Evolutionary conservation across 2,888 invertebrate genomes (phyloP), one percentile per base, ranked within the genome.

Genomic region (Muschampia plurimacula): DNA sequence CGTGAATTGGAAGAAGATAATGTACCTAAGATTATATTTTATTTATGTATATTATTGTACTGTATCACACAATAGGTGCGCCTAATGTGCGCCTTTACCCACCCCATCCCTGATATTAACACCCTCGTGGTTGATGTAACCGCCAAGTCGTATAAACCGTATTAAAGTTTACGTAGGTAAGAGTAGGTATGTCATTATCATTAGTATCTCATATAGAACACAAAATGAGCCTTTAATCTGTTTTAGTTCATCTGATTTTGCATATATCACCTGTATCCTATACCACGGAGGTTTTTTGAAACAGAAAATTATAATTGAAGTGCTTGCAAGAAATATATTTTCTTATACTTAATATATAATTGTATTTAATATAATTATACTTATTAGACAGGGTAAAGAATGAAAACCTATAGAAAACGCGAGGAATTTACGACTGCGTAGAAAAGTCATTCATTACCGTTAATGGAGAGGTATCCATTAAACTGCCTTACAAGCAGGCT

Each of bases 381-480:
- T n/a, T n/a, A n/a, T n/a, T n/a, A n/a, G n/a, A n/a, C n/a, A n/a
- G n/a, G n/a, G n/a, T 39, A 64, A 69, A 52, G 63, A 4, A 2
- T 60, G 10, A 36, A n/a, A 39, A 41, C 55, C 57, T 65, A 57
- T 65, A 70, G 65, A 67, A 59, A 62, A 66, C 28, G 52, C 22
- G 28, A 15, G 49, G 36, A 59, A 22, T 59, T 65, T 41, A 59
- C 28, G 60, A 41, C 67, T 55, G 52, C 32, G 72, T 41, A 39
- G 44, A 66, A 66, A 62, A 67, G 62, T 66, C 70, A 72, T 67
- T 67, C 62, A 46, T 46, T 46, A 46, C 41, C 55, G 28, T 67
- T 72, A 72, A 72, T 72, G 72, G 44, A 67, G 67, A 66, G 15
- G 49, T 62, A 55, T 72, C 39, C 72, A 62, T 55, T 62, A 55